Base-by-base conservation (phyloP, 2,797 vertebrate genomes). In the Heteromormyrus szaboi region DNA sequence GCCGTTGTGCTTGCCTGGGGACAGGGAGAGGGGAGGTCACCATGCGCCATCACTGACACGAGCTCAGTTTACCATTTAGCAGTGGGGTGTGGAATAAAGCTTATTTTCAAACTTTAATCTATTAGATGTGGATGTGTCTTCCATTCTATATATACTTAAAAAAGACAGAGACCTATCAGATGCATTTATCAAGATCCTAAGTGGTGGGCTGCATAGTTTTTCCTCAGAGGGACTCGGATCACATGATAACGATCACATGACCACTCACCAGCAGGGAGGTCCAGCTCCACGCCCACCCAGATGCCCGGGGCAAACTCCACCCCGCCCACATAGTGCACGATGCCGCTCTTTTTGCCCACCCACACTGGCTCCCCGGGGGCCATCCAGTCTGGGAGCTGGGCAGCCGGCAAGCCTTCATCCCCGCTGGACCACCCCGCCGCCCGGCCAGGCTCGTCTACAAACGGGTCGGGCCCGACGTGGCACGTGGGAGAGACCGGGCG, bases 261-360 rank as follows among this genome's bases (percentile, higher is more conserved):
- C 5, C 68, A 92, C 97, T 96, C 93, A 97, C 95, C 97, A 91
- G 97, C 93, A 92, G 96, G 96, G 93, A 96, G 92, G 88, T 95
- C 95, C 88, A 98, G 95, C 92, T 97, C 96, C 90, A 97, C 94
- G 85, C 96, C 96, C 89, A 97, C 94, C 96, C 97, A 98, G 92
- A 96, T 94, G 72, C 96, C 97, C 93, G 95, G 92, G 9, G 97
- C 96, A 89, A 97, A 97, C 95, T 97, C 97, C 91, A 97, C 96
- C 0, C 95, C 96, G 90, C 97, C 97, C 33, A 97, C 87, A 0
- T 97, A 98, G 92, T 96, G 95, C 89, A 97, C 95, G 0, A 91
- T 96, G 88, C 96, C 96, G 90, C 92, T 95, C 90, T 95, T 96
- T 91, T 95, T 96, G 87, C 97, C 97, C 92, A 97, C 94, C 93